A percentile compares a stretch with the other conserved stretches of the same genome.
phyloP scores from a whole-genome alignment of 1,140 invertebrate species.

The Formica selysi region DNA sequence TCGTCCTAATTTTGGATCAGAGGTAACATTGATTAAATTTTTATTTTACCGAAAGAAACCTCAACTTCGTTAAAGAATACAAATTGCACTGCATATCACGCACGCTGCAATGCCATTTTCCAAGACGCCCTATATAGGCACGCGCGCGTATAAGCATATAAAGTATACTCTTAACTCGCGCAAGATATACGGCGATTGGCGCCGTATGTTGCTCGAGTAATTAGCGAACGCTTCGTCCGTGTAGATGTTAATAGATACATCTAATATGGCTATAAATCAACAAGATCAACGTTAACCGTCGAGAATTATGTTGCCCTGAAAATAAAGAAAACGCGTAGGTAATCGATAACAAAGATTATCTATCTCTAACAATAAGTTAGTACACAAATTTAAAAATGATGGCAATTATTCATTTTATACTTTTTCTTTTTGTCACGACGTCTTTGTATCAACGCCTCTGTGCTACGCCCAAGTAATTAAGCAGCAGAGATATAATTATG shows the following conservation, averaged over 20 bases:
- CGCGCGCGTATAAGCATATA: slow-evolving; percentile 38
- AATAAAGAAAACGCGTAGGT: slow-evolving; percentile 28
- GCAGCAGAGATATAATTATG: background rate
- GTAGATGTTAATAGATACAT: slow-evolving; percentile 67
- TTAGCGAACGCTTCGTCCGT: slow-evolving; percentile 55
- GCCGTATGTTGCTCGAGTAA: slow-evolving; percentile 56
- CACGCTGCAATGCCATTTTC: background rate
- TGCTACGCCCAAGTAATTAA: background rate
- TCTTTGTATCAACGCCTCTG: background rate
- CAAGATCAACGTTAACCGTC: slow-evolving; percentile 31
- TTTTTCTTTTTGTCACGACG: background rate
- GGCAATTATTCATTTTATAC: background rate
- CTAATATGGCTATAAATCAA: slow-evolving; percentile 58
- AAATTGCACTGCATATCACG: background rate
- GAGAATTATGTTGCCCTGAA: slow-evolving; percentile 14
- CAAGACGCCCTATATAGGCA: background rate
- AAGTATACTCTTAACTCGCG: slow-evolving; percentile 36
- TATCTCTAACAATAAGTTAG: too few relatives aligned
- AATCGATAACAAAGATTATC: slow-evolving; percentile 11
- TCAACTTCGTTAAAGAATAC: background rate
- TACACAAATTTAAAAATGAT: background rate
- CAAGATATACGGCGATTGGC: slow-evolving; percentile 33
- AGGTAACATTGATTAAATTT: background rate
- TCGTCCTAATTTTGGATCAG: background rate
- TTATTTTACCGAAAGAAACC: background rate